Percentiles rank a stretch among this genome's conserved stretches.
These are phyloP conservation scores for Augiades crinisus DNA, from an alignment of 2,888 invertebrate species.

Conservation along the genomic window DNA sequence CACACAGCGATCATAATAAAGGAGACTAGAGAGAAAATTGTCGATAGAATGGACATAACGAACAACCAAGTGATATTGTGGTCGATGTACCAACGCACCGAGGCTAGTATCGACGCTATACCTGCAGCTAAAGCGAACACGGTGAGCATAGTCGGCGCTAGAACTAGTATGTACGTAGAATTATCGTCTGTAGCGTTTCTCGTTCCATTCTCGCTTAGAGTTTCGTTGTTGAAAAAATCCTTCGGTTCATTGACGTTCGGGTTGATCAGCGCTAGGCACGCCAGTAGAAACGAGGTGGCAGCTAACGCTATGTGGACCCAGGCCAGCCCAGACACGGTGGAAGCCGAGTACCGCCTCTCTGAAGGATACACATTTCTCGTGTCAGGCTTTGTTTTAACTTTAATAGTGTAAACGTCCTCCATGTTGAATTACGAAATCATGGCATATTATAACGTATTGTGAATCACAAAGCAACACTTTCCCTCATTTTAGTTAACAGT, in stretches of 20 bases:
- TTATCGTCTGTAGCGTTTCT: conserved; percentile 23
- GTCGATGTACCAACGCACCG: conserved; percentile 85
- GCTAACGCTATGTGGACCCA: conserved; percentile 84
- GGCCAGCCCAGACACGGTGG: conserved; percentile 84
- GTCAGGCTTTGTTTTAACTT: conserved; percentile 83
- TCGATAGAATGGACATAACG: conserved; percentile 76
- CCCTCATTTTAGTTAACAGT: background rate
- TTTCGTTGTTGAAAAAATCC: conserved; percentile 12
- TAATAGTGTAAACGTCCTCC: conserved; percentile 86
- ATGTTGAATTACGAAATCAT: conserved; percentile 58
- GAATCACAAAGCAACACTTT: conserved; percentile 19
- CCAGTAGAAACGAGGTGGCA: conserved; percentile 79
- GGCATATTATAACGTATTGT: background rate
- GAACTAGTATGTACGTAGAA: conserved; percentile 54
- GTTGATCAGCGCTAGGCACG: conserved; percentile 72
- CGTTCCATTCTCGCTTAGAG: conserved; percentile 31
- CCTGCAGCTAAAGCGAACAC: conserved; percentile 76
- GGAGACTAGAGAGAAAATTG: conserved; percentile 68
- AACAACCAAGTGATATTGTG: conserved; percentile 84
- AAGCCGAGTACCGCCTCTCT: conserved; percentile 85
- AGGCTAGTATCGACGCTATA: conserved; percentile 81
- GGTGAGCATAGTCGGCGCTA: conserved; percentile 75
- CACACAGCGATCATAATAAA: conserved; percentile 66
- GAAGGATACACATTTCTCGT: conserved; percentile 83
- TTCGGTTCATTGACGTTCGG: conserved; percentile 42